Conservation (phyloP, 2,888 invertebrate genomes). For the Trachelus iudaicus region DNA sequence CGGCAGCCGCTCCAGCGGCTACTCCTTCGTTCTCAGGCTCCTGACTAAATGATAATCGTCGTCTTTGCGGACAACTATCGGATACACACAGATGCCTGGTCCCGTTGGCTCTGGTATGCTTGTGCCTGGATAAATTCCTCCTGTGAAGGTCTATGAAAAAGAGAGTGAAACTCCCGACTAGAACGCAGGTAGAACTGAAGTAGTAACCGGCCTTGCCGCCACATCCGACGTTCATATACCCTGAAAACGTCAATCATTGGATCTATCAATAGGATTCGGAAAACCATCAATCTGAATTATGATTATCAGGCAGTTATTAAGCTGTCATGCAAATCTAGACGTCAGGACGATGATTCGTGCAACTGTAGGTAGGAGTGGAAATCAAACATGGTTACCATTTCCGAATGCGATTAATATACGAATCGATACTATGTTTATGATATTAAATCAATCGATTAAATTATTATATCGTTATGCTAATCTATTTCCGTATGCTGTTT, state of each 20-base stretch:
- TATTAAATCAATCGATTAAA: too few species aligned
- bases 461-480: too few species aligned
- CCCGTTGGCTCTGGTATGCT: slow-evolving; percentile 74
- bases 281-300: too few species aligned
- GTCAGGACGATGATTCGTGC: too few species aligned
- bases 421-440: too few species aligned
- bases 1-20: slow-evolving; percentile 68
- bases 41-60: slow-evolving; percentile 71
- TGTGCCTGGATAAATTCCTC: slow-evolving; percentile 76
- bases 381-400: too few species aligned
- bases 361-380: too few species aligned
- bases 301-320: too few species aligned
- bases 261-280: not conserved
- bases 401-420: too few species aligned
- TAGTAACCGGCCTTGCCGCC: slow-evolving; percentile 86
- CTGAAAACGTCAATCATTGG: slow-evolving; percentile 64
- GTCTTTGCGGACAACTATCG: slow-evolving; percentile 70
- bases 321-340: too few species aligned
- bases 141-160: slow-evolving; percentile 86
- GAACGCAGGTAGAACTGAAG: slow-evolving; percentile 83
- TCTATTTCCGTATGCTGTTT: too few species aligned
- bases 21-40: slow-evolving; percentile 70
- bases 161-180: slow-evolving; percentile 80
- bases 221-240: slow-evolving; percentile 82
- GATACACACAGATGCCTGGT: slow-evolving; percentile 70